Evolutionary conservation across 2,888 invertebrate genomes (phyloP).

Genomic region (Ornithoptera priamus): DNA sequence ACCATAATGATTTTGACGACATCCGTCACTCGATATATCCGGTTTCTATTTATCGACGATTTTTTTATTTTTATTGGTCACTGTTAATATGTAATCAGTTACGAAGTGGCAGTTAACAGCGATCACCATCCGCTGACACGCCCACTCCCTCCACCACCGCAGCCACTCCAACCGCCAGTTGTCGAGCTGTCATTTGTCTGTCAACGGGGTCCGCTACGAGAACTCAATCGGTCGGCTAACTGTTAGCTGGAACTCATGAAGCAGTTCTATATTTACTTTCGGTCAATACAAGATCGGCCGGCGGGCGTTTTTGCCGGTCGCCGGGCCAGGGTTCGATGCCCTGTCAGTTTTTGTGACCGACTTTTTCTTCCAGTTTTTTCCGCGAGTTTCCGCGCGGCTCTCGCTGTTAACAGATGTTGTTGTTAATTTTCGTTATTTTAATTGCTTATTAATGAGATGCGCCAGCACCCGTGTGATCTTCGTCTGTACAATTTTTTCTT

Average conservation of each 20-base stretch:
- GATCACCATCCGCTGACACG: no score
- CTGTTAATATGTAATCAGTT: no score
- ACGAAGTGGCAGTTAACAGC: no score
- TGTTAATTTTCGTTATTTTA: constrained; percentile 20
- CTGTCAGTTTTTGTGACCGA: constrained; percentile 27
- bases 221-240: constrained; percentile 14
- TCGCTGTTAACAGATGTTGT: constrained; percentile 15
- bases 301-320: constrained; percentile 34
- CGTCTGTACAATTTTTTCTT: neutral
- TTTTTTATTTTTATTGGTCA: no score
- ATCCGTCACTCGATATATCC: no score
- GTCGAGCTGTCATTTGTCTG: constrained; percentile 53
- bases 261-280: constrained; percentile 19
- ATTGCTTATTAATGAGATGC: constrained; percentile 24
- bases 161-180: constrained; percentile 39
- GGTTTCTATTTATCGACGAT: no score
- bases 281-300: constrained; percentile 16
- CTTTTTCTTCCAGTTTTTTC: constrained; percentile 23
- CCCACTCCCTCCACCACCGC: neutral
- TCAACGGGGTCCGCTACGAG: constrained; percentile 29
- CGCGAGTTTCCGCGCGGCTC: constrained; percentile 9
- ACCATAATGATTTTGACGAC: no score
- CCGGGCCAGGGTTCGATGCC: constrained; percentile 34
- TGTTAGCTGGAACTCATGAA: neutral
- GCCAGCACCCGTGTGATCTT: neutral